These are phyloP conservation scores for Druon quercuslanigerum DNA, from an alignment of 1,140 invertebrate species.

Conservation along the genomic window DNA sequence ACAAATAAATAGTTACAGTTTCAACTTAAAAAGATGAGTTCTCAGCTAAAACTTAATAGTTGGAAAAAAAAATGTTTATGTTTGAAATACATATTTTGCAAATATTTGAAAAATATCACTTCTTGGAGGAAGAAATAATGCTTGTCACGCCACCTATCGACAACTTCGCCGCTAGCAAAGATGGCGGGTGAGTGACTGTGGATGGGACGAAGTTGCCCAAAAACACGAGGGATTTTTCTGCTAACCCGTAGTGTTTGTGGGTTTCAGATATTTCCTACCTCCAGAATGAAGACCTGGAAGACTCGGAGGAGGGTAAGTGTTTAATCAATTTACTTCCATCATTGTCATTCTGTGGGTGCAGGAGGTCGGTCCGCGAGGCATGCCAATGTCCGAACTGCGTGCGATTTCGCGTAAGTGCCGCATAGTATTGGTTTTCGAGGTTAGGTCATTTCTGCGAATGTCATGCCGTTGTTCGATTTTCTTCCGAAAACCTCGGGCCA, in stretches of 20 bases:
- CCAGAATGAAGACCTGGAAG: slow-evolving; percentile 65
- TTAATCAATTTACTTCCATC: slow-evolving; percentile 35
- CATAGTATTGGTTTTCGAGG: slow-evolving; percentile 45
- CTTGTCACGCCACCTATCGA: no score
- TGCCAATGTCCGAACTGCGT: slow-evolving; percentile 40
- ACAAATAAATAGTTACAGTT: no score
- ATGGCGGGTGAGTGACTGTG: slow-evolving; percentile 75
- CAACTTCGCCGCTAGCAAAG: slow-evolving; percentile 46
- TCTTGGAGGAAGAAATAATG: no score
- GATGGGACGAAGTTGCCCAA: slow-evolving; percentile 63
- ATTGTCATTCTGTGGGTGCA: slow-evolving; percentile 35
- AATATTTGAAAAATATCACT: no score
- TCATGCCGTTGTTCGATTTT: slow-evolving; percentile 40
- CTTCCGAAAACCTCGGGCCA: slow-evolving; percentile 31
- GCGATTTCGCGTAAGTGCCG: slow-evolving; percentile 31
- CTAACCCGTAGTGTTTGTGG: slow-evolving; percentile 72
- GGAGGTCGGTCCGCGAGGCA: slow-evolving; percentile 45
- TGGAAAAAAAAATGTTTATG: no score
- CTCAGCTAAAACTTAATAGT: no score
- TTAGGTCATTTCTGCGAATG: slow-evolving; percentile 45
- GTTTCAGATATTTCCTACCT: slow-evolving; percentile 73
- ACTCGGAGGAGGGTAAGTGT: slow-evolving; percentile 68
- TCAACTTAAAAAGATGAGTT: no score
- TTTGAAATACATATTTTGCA: no score
- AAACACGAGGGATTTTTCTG: slow-evolving; percentile 68